Base-by-base conservation (phyloP, 2,797 vertebrate genomes). In the Paramormyrops hopkinsi region DNA sequence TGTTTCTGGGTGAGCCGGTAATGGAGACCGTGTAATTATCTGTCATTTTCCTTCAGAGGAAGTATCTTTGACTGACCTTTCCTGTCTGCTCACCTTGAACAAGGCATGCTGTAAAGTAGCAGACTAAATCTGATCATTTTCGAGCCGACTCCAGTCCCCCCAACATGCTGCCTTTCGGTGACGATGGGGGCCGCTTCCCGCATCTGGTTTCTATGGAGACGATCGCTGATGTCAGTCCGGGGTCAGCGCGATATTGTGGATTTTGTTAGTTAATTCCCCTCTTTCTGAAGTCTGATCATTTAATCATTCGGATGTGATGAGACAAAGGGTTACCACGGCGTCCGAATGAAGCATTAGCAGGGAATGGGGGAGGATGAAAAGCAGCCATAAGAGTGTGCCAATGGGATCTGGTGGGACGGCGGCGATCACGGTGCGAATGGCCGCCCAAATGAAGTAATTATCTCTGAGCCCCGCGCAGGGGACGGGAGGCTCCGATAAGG, bases 171-270 rank as follows among this genome's bases (percentile, higher is more conserved):
- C 87, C 90, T 89, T 79, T 92, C 88, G 56, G 89, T 88, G 83
- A 88, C 89, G 92, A 90, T 89, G 37, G 65, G 89, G 87, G 90
- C 91, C 91, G 91, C 65, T 92, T 91, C 92, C 94, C 92, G 95
- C 93, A 93, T 96, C 92, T 89, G 90, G 95, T 96, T 95, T 93
- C 95, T 94, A 94, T 94, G 95, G 94, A 92, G 94, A 96, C 93
- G 59, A 88, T 76, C 54, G 82, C 73, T 8, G 37, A 85, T 87
- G 88, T 91, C 90, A 90, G 90, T 62, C 50, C 86, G 79, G 65
- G 91, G 92, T 91, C 89, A 89, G 91, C 59, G 56, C 87, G 89
- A 88, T 88, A 79, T 83, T 92, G 54, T 88, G 88, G 92, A 88
- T 83, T 69, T 91, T 90, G 91, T 89, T 89, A 89, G 90, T 93